Conservation (phyloP, 2,797 vertebrate genomes). For the Tokudaia muenninki region DNA sequence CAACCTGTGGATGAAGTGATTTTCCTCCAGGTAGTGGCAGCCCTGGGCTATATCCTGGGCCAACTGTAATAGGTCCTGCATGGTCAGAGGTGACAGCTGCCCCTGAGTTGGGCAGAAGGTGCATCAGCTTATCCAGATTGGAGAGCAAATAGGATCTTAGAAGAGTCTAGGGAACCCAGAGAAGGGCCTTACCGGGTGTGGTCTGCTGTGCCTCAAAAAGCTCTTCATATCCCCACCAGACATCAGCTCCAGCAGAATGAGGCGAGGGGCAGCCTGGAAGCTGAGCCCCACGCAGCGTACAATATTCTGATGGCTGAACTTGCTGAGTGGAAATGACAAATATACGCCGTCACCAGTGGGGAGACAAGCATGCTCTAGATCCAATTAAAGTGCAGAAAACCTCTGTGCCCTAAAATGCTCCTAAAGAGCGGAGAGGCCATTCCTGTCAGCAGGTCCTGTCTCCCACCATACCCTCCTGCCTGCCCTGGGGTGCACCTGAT, state of each 20-base stretch:
- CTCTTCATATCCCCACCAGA: conserved; percentile 96
- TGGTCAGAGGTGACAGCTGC: conserved; percentile 91
- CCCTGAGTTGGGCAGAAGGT: conserved; percentile 86
- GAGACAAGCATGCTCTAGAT: conserved; percentile 18
- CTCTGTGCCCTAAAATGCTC: not conserved
- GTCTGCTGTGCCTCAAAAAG: conserved; percentile 94
- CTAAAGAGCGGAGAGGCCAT: not conserved
- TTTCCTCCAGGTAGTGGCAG: conserved; percentile 96
- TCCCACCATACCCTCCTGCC: not conserved
- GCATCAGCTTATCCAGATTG: not conserved
- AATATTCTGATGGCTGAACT: conserved; percentile 95
- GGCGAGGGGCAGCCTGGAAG: conserved; percentile 93
- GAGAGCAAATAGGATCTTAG: conserved; percentile 12
- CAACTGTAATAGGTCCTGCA: conserved; percentile 94
- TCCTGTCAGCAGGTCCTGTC: not conserved
- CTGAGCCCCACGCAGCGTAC: conserved; percentile 95
- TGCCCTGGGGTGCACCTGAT: conserved; percentile 91
- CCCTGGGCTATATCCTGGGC: conserved; percentile 95
- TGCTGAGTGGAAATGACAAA: conserved; percentile 86
- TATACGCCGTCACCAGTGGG: not conserved
- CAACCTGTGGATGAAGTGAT: conserved; percentile 95
- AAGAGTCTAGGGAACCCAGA: not conserved
- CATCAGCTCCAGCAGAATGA: conserved; percentile 97
- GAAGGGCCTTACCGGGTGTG: conserved; percentile 89
- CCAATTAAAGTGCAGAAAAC: not conserved